Evolutionary conservation across 2,113 vertebrate species (phyloP).

Genomic region (Casuarius casuarius): DNA sequence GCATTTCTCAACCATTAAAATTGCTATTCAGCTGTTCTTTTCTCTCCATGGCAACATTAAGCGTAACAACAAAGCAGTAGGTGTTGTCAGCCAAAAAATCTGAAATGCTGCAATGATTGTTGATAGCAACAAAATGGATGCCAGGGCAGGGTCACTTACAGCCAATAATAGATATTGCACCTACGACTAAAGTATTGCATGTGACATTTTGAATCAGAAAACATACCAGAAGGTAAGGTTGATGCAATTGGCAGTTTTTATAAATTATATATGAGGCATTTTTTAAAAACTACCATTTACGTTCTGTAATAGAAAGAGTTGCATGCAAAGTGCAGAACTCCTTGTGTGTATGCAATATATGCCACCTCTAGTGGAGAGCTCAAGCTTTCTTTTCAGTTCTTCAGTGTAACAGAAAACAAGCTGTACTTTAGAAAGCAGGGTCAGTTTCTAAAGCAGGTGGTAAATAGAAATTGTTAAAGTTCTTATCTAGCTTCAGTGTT

Average conservation of each 20-base stretch:
- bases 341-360: background rate
- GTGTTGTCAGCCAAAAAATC: slow-evolving; percentile 65
- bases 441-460: background rate
- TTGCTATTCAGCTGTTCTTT: slow-evolving; percentile 57
- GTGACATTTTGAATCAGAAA: slow-evolving; percentile 65
- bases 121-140: slow-evolving; percentile 64
- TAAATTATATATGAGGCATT: slow-evolving; percentile 64
- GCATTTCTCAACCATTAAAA: slow-evolving; percentile 41
- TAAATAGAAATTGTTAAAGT: background rate
- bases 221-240: slow-evolving; percentile 34
- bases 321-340: slow-evolving; percentile 15
- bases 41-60: slow-evolving; percentile 73
- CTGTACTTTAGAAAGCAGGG: background rate
- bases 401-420: background rate
- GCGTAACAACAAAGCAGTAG: slow-evolving; percentile 68
- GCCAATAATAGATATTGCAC: slow-evolving; percentile 37
- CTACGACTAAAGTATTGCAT: slow-evolving; percentile 23
- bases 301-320: slow-evolving; percentile 38
- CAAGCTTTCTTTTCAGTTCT: background rate
- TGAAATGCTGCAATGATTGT: slow-evolving; percentile 51
- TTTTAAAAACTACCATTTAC: slow-evolving; percentile 61
- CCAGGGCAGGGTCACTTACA: slow-evolving; percentile 45
- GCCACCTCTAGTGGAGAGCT: background rate
- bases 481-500: background rate
- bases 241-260: slow-evolving; percentile 59